Percentiles rank a stretch among this genome's conserved stretches.
These are phyloP conservation scores for Alosa alosa DNA, from an alignment of 2,113 vertebrate genomes.

Conservation along the genomic window DNA sequence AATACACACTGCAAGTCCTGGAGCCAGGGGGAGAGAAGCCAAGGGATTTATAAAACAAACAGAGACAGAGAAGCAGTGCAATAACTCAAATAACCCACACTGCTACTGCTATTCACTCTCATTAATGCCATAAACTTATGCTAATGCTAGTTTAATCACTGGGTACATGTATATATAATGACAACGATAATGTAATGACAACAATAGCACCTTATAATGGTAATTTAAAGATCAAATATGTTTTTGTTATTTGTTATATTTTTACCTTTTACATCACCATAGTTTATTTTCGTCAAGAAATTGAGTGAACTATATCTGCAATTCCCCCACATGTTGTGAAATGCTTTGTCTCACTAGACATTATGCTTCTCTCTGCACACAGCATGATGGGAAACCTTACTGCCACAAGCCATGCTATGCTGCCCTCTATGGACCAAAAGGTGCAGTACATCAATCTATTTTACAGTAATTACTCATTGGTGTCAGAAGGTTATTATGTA, in stretches of 20 bases:
- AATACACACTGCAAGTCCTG: neutral
- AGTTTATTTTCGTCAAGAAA: neutral
- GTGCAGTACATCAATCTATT: constrained; percentile 53
- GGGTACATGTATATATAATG: neutral
- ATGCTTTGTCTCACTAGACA: neutral
- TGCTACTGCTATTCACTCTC: neutral
- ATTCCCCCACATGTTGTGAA: neutral
- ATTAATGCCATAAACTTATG: neutral
- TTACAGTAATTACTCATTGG: constrained; percentile 11
- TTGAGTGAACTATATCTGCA: neutral
- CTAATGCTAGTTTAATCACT: neutral
- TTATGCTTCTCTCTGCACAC: constrained; percentile 35
- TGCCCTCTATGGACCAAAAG: constrained; percentile 80
- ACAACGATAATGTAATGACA: neutral
- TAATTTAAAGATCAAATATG: neutral
- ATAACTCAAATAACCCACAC: neutral
- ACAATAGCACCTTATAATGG: neutral
- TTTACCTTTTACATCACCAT: neutral
- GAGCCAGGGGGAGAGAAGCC: neutral
- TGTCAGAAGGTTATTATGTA: neutral
- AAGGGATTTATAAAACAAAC: neutral
- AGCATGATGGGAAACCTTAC: constrained; percentile 80
- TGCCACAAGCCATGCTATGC: constrained; percentile 85
- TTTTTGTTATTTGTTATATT: neutral
- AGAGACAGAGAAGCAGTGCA: neutral